These are phyloP conservation scores for Drosophila lacicola DNA, from an alignment of 2,888 invertebrate genomes.

Conservation along the genomic window DNA sequence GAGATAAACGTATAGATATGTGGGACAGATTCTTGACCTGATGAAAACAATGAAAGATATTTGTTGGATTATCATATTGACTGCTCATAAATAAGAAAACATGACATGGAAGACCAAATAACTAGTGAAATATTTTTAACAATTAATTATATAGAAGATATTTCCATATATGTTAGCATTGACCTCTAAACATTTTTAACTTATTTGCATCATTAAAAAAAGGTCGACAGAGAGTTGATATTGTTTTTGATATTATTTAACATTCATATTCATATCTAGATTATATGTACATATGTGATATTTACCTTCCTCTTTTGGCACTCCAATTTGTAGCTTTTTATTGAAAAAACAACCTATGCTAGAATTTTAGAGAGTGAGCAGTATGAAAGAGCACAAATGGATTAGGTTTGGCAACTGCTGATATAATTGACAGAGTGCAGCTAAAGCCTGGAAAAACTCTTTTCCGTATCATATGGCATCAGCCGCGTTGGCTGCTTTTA, in stretches of 20 bases:
- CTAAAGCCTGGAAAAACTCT: slow-evolving; percentile 17
- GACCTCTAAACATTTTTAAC: not conserved
- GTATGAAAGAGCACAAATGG: slow-evolving; percentile 11
- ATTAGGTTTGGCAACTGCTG: slow-evolving; percentile 24
- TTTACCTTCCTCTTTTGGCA: not conserved
- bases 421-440: slow-evolving; percentile 27
- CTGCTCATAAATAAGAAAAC: not conserved
- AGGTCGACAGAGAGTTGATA: not conserved
- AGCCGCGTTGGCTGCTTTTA: slow-evolving; percentile 29
- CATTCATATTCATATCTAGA: not conserved
- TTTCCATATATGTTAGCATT: not conserved
- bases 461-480: slow-evolving; percentile 14
- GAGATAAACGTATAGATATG: too few relatives aligned
- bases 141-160: not conserved
- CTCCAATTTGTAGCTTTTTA: not conserved
- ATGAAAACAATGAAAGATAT: not conserved
- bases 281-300: not conserved
- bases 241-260: not conserved
- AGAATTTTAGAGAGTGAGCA: not conserved
- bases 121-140: not conserved
- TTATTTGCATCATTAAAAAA: not conserved
- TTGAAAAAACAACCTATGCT: not conserved
- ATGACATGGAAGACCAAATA: not conserved
- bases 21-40: not conserved
- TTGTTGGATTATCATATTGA: not conserved